phyloP scores from a whole-genome alignment of 1,140 invertebrate species.

The Triops longicaudatus region DNA sequence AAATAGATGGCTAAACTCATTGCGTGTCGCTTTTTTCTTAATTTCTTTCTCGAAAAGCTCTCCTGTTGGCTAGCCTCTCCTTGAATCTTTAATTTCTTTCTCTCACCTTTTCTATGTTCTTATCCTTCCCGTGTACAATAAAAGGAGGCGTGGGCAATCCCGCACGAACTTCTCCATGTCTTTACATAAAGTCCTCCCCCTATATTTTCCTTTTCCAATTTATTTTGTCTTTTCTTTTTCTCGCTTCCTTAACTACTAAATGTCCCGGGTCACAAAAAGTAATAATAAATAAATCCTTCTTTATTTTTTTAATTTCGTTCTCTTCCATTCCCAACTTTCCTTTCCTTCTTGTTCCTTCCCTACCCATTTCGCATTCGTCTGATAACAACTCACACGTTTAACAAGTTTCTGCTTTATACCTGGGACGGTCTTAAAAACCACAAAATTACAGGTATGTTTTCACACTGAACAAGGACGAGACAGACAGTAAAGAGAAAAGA shows the following conservation, averaged over 20 bases:
- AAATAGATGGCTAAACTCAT: background rate
- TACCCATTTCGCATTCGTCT: too few species aligned
- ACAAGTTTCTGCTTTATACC: background rate
- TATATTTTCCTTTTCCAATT: too few species aligned
- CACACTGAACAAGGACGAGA: background rate
- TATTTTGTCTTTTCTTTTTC: background rate
- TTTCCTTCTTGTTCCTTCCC: background rate
- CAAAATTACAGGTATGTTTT: slow-evolving; percentile 6
- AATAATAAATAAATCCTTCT: background rate
- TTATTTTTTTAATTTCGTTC: too few species aligned
- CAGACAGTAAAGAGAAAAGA: background rate
- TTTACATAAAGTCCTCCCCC: background rate
- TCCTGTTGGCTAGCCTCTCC: background rate
- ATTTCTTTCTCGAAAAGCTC: background rate
- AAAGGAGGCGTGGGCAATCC: background rate
- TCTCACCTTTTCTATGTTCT: too few species aligned
- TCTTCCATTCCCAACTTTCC: too few species aligned
- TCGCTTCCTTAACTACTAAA: background rate
- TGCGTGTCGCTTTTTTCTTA: background rate
- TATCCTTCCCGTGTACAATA: too few species aligned
- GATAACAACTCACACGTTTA: slow-evolving; percentile 5
- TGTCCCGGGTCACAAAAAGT: background rate
- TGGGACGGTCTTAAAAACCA: background rate
- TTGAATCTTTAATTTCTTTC: too few species aligned
- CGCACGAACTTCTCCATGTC: background rate